Conservation (phyloP, 2,113 vertebrate genomes). For the Entelurus aequoreus region DNA sequence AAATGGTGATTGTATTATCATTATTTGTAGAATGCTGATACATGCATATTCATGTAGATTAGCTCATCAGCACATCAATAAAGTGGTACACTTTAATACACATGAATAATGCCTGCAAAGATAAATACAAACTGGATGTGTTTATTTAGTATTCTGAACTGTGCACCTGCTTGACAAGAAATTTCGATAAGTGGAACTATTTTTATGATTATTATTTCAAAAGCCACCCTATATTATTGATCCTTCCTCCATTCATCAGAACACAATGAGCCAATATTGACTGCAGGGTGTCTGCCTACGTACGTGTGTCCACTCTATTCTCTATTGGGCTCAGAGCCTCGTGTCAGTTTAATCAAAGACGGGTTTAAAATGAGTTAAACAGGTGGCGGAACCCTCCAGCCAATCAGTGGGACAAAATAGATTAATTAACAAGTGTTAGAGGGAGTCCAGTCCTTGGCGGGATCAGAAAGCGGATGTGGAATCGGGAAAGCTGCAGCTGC, state of each 20-base stretch:
- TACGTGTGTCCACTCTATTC: slow-evolving; percentile 24
- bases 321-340: slow-evolving; percentile 40
- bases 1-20: too few species aligned
- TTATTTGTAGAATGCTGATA: too few species aligned
- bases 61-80: too few species aligned
- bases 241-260: not conserved
- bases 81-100: too few species aligned
- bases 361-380: slow-evolving; percentile 55
- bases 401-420: slow-evolving; percentile 63
- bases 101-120: too few species aligned
- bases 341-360: slow-evolving; percentile 60
- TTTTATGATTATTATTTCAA: too few species aligned
- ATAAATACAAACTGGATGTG: too few species aligned
- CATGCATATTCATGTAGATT: too few species aligned
- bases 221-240: not conserved
- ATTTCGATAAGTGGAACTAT: too few species aligned
- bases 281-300: slow-evolving; percentile 1
- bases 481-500: slow-evolving; percentile 29
- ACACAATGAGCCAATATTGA: slow-evolving; percentile 3
- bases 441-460: slow-evolving; percentile 33
- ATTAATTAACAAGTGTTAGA: slow-evolving; percentile 55
- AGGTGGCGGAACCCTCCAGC: slow-evolving; percentile 63
- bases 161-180: too few species aligned
- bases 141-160: too few species aligned
- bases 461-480: slow-evolving; percentile 25